Evolutionary conservation across 2,797 vertebrate species (phyloP), one percentile per base, ranked within the genome.

Genomic region (Sciurus carolinensis): DNA sequence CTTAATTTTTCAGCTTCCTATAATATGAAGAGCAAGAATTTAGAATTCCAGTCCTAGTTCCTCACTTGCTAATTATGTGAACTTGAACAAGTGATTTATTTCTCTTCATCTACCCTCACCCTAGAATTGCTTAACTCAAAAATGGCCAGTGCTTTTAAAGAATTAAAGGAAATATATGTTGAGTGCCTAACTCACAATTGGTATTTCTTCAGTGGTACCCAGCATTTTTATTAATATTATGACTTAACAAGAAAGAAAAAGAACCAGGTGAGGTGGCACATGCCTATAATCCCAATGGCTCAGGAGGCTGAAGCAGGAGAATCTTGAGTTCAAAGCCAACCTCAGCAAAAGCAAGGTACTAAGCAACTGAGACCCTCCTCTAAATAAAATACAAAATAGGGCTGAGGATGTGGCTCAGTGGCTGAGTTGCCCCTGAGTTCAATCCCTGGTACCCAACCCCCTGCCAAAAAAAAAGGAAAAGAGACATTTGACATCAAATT

Each of bases 21-120:
- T 91, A 94, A 64, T 71, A 15, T 59, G 66, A 91, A 75, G 50
- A 93, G 20, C n/a, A 82, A 84, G 69, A 83, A 71, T 89, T 76
- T 76, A 73, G 50, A 80, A 80, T 96, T 91, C 50, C 44, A 36
- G 18, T 59, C 73, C 7, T 26, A 86, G 22, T 12, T 81, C 36
- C 69, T 85, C 14, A 36, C n/a, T 62, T 82, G 30, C 44, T 93
- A 88, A 90, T 54, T 85, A 4, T 73, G 7, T 95, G 57, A 82
- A 69, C 73, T 85, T 90, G 59, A 85, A 12, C 77, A 72, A 57
- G 44, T 87, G 66, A 69, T 82, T 87, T 87, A 79, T 83, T 89
- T 66, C 82, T 36, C 54, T 13, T 84, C 11, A 81, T 4, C 13
- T 20, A 52, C 2, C 22, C 8, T 76, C 28, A 52, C 4, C 7